phyloP scores from a whole-genome alignment of 2,113 vertebrate species.

The Dicerorhinus sumatrensis region DNA sequence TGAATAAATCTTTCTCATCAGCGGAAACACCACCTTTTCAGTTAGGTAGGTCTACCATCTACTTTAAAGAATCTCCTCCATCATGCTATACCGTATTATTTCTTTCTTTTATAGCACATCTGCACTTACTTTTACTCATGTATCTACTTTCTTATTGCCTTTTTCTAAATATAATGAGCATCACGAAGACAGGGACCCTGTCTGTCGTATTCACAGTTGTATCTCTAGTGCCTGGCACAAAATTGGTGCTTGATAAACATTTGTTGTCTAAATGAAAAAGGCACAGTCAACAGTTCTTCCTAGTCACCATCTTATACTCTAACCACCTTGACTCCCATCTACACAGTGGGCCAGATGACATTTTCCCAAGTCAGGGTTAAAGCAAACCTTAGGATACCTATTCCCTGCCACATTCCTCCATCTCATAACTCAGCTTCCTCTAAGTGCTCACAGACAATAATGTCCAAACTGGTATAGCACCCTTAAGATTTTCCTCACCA shows the following conservation, averaged over 20 bases:
- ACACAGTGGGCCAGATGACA: neutral
- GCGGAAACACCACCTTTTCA: neutral
- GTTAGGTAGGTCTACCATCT: neutral
- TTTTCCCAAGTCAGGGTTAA: neutral
- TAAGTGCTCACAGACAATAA: neutral
- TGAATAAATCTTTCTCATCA: neutral
- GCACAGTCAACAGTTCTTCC: neutral
- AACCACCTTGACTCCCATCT: neutral
- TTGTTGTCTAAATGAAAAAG: neutral
- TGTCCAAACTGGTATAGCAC: neutral
- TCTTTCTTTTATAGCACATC: neutral
- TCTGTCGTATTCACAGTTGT: neutral
- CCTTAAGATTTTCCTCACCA: neutral
- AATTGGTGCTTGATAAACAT: neutral
- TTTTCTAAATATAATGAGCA: neutral
- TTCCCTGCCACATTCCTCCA: neutral
- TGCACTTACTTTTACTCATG: neutral
- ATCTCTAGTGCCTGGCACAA: neutral
- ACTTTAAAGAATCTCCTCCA: neutral
- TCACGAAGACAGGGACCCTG: neutral
- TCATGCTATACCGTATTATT: neutral
- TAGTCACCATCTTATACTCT: neutral
- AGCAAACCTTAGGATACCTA: neutral
- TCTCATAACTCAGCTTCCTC: neutral
- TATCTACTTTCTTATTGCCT: neutral